Conservation (phyloP, 2,888 invertebrate species). For the Anodontia alba region DNA sequence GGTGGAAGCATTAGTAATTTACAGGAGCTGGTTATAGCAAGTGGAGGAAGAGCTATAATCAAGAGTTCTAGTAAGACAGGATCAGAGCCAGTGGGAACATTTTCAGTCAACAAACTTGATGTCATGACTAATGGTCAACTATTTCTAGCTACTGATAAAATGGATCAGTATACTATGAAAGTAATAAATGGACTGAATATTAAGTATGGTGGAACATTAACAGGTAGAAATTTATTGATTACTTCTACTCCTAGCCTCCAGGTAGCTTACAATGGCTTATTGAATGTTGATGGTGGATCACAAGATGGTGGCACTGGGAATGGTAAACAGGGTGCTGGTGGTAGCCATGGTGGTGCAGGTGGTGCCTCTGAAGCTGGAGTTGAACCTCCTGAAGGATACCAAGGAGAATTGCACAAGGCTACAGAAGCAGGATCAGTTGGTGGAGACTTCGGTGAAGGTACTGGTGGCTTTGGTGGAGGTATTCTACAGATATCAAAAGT, state of each 20-base stretch:
- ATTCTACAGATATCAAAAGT: constrained; percentile 44
- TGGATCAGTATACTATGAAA: constrained; percentile 51
- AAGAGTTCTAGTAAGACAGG: constrained; percentile 60
- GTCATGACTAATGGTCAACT: constrained; percentile 69
- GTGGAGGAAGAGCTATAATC: constrained; percentile 62
- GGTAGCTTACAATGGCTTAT: constrained; percentile 64
- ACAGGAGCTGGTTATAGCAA: constrained; percentile 67
- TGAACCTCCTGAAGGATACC: constrained; percentile 34
- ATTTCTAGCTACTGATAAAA: constrained; percentile 56
- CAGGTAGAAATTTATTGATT: constrained; percentile 55
- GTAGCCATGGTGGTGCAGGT: constrained; percentile 73
- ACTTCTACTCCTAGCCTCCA: constrained; percentile 51
- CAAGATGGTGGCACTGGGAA: constrained; percentile 49
- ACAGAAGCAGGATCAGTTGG: constrained; percentile 61
- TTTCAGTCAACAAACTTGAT: constrained; percentile 63
- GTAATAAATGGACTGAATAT: constrained; percentile 60
- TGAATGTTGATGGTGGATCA: constrained; percentile 61
- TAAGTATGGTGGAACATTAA: constrained; percentile 63
- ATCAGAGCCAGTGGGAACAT: constrained; percentile 54
- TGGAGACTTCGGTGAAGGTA: constrained; percentile 50
- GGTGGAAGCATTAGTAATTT: constrained; percentile 65
- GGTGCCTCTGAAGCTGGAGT: constrained; percentile 54
- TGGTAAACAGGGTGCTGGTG: constrained; percentile 65
- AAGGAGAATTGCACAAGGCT: constrained; percentile 48
- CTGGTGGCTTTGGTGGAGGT: constrained; percentile 67